Evolutionary conservation across 1,140 invertebrate species (phyloP).

Genomic region (Dolichoris vasculosae): DNA sequence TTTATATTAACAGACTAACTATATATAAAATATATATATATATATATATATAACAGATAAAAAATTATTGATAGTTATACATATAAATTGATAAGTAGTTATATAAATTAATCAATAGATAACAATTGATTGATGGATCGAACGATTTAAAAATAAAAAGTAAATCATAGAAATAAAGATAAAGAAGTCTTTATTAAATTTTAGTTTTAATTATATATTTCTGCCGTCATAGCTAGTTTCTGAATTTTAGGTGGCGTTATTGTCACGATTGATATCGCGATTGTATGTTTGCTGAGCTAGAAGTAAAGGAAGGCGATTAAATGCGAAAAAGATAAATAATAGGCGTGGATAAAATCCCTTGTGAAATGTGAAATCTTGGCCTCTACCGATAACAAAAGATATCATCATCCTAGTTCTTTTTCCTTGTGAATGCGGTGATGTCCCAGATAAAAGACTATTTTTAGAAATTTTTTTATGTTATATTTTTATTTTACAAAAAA

Average conservation of each 20-base stretch:
- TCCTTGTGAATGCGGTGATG: neutral
- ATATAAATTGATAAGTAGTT: too few species aligned
- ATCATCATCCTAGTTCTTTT: neutral
- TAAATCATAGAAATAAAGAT: neutral
- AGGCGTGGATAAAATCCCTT: constrained; percentile 56
- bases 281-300: neutral
- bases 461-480: neutral
- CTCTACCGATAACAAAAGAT: constrained; percentile 29
- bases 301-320: constrained; percentile 46
- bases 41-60: too few species aligned
- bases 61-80: too few species aligned
- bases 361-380: constrained; percentile 41
- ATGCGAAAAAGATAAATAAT: constrained; percentile 60
- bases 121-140: too few species aligned
- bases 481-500: too few species aligned
- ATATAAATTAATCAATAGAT: too few species aligned
- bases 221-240: neutral
- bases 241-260: neutral
- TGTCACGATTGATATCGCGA: neutral
- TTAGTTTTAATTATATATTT: neutral
- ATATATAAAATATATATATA: too few species aligned
- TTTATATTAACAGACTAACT: too few species aligned
- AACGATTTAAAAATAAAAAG: too few species aligned
- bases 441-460: neutral
- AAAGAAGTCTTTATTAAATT: too few species aligned